Evolutionary conservation across 2,113 vertebrate species (phyloP).

Genomic region (Urocitellus parryii): DNA sequence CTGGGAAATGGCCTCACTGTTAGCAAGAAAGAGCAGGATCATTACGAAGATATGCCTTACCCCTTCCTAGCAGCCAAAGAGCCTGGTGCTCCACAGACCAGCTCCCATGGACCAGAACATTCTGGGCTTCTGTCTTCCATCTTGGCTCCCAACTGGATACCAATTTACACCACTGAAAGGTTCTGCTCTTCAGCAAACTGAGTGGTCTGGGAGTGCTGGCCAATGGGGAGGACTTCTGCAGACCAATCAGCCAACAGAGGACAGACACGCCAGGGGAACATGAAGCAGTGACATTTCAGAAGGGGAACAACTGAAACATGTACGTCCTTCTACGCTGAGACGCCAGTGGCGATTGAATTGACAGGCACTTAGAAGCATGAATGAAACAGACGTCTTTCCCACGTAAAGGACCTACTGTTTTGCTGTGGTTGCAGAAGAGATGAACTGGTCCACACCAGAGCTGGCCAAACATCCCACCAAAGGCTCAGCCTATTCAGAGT

Average conservation of each 20-base stretch:
- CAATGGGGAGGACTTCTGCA: accelerated
- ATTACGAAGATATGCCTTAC: accelerated
- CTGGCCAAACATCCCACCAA: neutral
- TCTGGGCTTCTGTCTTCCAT: neutral
- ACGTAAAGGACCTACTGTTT: too few species aligned
- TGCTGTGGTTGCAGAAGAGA: neutral
- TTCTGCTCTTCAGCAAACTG: accelerated
- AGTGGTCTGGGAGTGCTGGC: neutral
- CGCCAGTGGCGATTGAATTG: accelerated
- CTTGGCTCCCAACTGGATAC: neutral
- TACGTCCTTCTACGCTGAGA: accelerated
- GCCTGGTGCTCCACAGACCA: neutral
- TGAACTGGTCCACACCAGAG: neutral
- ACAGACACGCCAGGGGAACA: neutral
- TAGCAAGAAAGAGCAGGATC: neutral
- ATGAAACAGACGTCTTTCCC: accelerated
- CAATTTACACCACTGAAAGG: accelerated
- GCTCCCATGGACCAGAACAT: accelerated
- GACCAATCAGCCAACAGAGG: neutral
- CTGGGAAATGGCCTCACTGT: neutral
- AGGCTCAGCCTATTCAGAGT: neutral
- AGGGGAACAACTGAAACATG: neutral
- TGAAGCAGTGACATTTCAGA: accelerated
- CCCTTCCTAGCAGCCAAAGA: too few species aligned
- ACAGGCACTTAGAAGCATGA: accelerated